These are phyloP conservation scores for Danio aesculapii DNA, from an alignment of 2,797 vertebrate genomes.

Conservation along the genomic window DNA sequence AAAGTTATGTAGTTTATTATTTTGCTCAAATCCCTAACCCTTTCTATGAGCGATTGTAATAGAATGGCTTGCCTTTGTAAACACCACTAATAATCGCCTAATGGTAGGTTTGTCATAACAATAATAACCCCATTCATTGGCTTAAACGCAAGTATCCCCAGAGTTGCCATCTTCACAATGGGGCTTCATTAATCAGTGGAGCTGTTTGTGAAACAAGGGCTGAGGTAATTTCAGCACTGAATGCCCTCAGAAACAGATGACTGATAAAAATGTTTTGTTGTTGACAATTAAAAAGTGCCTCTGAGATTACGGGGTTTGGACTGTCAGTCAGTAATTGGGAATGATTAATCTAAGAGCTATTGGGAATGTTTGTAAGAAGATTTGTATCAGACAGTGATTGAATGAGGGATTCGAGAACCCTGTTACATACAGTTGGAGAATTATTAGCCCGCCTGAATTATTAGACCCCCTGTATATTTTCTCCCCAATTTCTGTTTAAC, in stretches of 20 bases:
- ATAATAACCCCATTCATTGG: constrained; percentile 70
- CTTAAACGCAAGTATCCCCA: constrained; percentile 30
- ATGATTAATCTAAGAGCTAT: constrained; percentile 34
- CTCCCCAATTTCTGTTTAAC: too few species aligned
- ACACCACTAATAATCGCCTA: constrained; percentile 19
- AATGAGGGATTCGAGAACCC: constrained; percentile 27
- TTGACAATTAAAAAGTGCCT: constrained; percentile 65
- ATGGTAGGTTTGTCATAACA: constrained; percentile 68
- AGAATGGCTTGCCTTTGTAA: constrained; percentile 51
- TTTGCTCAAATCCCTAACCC: background rate
- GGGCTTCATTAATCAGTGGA: constrained; percentile 71
- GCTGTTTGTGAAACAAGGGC: constrained; percentile 58
- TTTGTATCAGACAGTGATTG: constrained; percentile 65
- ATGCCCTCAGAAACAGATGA: constrained; percentile 59
- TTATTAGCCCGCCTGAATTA: too few species aligned
- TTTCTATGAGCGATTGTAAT: constrained; percentile 33
- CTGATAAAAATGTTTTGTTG: constrained; percentile 34
- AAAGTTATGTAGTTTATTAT: background rate
- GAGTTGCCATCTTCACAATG: constrained; percentile 21
- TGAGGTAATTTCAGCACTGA: constrained; percentile 53
- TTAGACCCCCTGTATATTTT: too few species aligned
- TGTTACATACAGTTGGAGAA: constrained; percentile 17
- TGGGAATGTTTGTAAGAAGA: constrained; percentile 50
- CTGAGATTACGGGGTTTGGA: constrained; percentile 44
- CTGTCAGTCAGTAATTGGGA: constrained; percentile 65